These are phyloP conservation scores for Parauchenoglanis punctatus DNA, from an alignment of 2,797 vertebrate genomes.

Conservation along the genomic window DNA sequence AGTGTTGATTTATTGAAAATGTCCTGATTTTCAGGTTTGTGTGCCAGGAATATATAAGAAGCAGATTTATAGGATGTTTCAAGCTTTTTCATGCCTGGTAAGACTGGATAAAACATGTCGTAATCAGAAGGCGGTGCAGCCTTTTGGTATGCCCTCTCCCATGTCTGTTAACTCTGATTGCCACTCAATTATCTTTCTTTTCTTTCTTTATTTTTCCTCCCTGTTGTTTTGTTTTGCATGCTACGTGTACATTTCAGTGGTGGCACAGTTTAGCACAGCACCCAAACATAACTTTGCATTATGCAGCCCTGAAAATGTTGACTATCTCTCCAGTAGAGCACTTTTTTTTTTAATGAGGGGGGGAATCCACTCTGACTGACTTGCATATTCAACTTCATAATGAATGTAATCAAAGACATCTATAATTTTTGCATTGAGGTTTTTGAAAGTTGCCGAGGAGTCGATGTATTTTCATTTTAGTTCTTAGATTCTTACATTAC, in stretches of 20 bases:
- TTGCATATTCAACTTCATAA: not conserved
- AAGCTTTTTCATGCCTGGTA: not conserved
- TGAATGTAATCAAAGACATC: not conserved
- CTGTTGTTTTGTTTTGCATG: not conserved
- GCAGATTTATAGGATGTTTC: conserved; percentile 2
- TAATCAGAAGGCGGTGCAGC: not conserved
- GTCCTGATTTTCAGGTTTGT: conserved; percentile 26
- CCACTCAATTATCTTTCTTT: not conserved
- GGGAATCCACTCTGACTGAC: not conserved
- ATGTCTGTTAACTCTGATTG: not conserved
- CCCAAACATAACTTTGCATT: not conserved
- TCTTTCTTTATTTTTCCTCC: too few relatives aligned
- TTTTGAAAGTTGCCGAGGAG: too few relatives aligned
- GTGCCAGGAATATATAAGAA: conserved; percentile 2
- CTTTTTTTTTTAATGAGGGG: not conserved
- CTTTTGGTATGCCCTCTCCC: not conserved
- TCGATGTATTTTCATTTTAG: not conserved
- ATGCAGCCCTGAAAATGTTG: not conserved
- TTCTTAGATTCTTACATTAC: not conserved
- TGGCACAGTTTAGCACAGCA: not conserved
- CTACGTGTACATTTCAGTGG: not conserved
- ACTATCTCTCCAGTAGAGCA: not conserved
- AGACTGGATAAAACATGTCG: conserved; percentile 10
- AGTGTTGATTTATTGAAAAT: conserved; percentile 8
- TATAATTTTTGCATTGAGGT: not conserved